A percentile compares a stretch with the other conserved stretches of the same genome.
Conservation (phyloP, 2,113 vertebrate genomes). For the Onychostruthus taczanowskii region DNA sequence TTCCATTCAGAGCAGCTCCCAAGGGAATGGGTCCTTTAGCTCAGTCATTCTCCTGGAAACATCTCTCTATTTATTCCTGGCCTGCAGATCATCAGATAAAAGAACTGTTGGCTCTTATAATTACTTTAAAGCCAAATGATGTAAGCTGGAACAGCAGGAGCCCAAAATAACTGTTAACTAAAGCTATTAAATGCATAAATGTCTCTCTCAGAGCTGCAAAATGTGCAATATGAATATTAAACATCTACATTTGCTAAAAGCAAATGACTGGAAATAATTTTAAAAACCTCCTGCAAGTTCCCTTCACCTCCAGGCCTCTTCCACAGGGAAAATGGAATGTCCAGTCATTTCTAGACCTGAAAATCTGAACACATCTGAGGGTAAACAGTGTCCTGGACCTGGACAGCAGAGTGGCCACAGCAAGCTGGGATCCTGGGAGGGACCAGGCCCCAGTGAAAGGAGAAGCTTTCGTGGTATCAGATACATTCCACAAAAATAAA, state of each 20-base stretch:
- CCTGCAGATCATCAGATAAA: constrained; percentile 49
- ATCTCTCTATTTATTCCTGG: constrained; percentile 7
- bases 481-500: neutral
- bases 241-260: constrained; percentile 6
- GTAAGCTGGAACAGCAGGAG: constrained; percentile 57
- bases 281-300: neutral
- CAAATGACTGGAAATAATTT: neutral
- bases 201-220: constrained; percentile 54
- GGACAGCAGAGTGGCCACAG: neutral
- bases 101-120: constrained; percentile 56
- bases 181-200: constrained; percentile 69
- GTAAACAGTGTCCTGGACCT: accelerated
- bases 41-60: constrained; percentile 20
- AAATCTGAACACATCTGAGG: neutral
- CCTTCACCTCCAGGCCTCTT: neutral
- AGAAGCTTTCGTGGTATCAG: neutral
- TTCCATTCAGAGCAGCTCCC: neutral
- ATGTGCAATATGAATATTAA: constrained; percentile 63
- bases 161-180: constrained; percentile 63
- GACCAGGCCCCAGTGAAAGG: neutral
- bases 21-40: neutral
- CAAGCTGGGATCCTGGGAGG: neutral
- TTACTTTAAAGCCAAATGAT: constrained; percentile 65
- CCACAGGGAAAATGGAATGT: neutral
- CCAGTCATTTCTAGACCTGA: neutral